Conservation (phyloP, 2,113 vertebrate genomes). For the Anser cygnoides region DNA sequence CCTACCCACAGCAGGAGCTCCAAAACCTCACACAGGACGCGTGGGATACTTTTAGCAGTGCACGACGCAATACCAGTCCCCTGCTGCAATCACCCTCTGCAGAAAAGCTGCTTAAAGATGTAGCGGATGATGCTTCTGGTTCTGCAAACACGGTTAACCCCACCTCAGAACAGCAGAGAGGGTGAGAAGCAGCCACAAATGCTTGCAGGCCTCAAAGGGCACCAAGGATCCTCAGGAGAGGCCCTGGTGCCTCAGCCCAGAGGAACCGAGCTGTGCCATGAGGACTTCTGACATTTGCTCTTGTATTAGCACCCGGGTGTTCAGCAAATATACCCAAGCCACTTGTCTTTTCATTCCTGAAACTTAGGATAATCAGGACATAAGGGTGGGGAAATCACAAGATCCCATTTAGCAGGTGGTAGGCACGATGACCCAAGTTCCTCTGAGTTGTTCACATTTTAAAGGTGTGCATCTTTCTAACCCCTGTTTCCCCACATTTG, state of each 20-base stretch:
- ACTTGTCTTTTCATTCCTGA: not conserved
- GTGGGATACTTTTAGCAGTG: too few relatives aligned
- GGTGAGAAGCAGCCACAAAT: not conserved
- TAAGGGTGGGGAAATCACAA: not conserved
- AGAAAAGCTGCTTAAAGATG: not conserved
- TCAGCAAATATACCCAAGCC: not conserved
- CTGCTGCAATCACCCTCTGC: not conserved
- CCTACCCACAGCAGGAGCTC: not conserved
- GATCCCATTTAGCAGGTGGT: rapidly evolving
- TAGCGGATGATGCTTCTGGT: rapidly evolving
- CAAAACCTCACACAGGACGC: not conserved
- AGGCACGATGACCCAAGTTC: not conserved
- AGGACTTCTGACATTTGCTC: not conserved
- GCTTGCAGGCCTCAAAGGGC: not conserved
- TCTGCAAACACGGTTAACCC: not conserved
- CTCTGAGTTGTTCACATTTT: not conserved
- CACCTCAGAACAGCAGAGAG: not conserved
- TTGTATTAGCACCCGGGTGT: rapidly evolving
- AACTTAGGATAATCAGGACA: not conserved
- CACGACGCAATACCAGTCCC: too few relatives aligned
- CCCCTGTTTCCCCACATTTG: not conserved
- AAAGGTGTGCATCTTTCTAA: not conserved
- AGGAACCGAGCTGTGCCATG: not conserved
- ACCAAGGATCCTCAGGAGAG: rapidly evolving
- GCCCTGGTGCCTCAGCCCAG: not conserved